These are phyloP conservation scores for Drosophila murphyi DNA, from an alignment of 1,140 invertebrate genomes.

Conservation along the genomic window DNA sequence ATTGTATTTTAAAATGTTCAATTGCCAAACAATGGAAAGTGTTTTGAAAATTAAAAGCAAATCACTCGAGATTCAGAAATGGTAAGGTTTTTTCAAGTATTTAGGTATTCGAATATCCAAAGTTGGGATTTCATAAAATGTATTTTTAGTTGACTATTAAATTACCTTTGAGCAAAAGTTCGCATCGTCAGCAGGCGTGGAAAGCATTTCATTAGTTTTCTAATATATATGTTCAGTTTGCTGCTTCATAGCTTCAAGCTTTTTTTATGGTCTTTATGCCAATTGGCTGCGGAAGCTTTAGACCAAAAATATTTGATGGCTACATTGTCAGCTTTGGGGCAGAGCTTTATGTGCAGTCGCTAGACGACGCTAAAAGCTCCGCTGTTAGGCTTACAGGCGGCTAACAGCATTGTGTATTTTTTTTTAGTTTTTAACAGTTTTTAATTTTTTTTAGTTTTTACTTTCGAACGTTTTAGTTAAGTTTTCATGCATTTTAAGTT, in stretches of 20 bases:
- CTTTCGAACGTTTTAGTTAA: constrained; percentile 21
- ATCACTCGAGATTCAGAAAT: too few relatives aligned
- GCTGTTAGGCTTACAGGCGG: constrained; percentile 28
- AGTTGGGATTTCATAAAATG: too few relatives aligned
- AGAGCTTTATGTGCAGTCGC: constrained; percentile 63
- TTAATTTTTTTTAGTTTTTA: constrained; percentile 11
- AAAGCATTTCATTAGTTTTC: background rate
- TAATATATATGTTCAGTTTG: background rate
- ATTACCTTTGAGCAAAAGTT: background rate
- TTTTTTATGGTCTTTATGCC: background rate
- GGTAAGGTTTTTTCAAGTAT: too few relatives aligned
- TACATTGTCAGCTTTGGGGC: constrained; percentile 11
- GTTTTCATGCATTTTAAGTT: constrained; percentile 30
- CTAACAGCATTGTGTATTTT: constrained; percentile 25
- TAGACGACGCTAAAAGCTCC: constrained; percentile 62
- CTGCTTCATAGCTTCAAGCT: background rate
- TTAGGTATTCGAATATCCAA: too few relatives aligned
- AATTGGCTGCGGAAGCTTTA: constrained; percentile 7
- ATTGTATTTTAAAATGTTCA: too few relatives aligned
- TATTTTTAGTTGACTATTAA: too few relatives aligned
- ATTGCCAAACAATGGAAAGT: too few relatives aligned
- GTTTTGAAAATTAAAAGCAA: too few relatives aligned
- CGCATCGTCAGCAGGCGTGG: too few relatives aligned
- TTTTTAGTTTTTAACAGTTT: constrained; percentile 10
- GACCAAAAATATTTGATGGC: constrained; percentile 18